phyloP scores from a whole-genome alignment of 2,113 vertebrate genomes.

The Cyprinus carpio region DNA sequence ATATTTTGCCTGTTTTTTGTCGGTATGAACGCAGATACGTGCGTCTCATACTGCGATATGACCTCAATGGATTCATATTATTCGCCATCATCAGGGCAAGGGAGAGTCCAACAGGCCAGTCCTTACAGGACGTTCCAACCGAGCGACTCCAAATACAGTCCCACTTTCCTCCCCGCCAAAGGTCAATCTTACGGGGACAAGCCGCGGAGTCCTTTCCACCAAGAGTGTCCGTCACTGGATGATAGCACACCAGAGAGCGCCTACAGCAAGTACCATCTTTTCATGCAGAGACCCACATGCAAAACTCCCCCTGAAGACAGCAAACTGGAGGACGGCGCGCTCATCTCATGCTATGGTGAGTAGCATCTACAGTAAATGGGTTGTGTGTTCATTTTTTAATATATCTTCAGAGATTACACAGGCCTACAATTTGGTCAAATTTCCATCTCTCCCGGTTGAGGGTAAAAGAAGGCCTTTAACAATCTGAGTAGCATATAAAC shows the following conservation, averaged over 20 bases:
- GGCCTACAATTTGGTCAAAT: background rate
- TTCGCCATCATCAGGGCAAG: slow-evolving; percentile 83
- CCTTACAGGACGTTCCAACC: slow-evolving; percentile 92
- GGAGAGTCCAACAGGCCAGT: slow-evolving; percentile 82
- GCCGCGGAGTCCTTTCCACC: slow-evolving; percentile 84
- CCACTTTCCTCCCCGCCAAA: slow-evolving; percentile 91
- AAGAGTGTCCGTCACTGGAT: slow-evolving; percentile 86
- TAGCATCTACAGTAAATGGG: slow-evolving; percentile 13
- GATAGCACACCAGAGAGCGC: slow-evolving; percentile 77
- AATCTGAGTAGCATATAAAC: background rate
- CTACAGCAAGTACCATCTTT: slow-evolving; percentile 93
- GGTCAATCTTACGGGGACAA: slow-evolving; percentile 90
- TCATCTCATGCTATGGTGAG: slow-evolving; percentile 93
- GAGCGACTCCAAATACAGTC: slow-evolving; percentile 89
- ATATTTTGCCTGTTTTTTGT: slow-evolving; percentile 77
- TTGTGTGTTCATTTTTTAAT: background rate
- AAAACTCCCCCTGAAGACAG: slow-evolving; percentile 89
- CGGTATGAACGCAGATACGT: slow-evolving; percentile 95
- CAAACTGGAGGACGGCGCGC: slow-evolving; percentile 84
- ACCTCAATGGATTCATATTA: slow-evolving; percentile 99
- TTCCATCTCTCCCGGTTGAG: background rate
- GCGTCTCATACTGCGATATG: slow-evolving; percentile 93
- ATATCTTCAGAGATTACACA: background rate
- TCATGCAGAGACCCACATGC: slow-evolving; percentile 86
- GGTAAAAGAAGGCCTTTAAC: background rate